These are phyloP conservation scores for Bactericera cockerelli DNA, from an alignment of 1,140 invertebrate genomes.

Conservation along the genomic window DNA sequence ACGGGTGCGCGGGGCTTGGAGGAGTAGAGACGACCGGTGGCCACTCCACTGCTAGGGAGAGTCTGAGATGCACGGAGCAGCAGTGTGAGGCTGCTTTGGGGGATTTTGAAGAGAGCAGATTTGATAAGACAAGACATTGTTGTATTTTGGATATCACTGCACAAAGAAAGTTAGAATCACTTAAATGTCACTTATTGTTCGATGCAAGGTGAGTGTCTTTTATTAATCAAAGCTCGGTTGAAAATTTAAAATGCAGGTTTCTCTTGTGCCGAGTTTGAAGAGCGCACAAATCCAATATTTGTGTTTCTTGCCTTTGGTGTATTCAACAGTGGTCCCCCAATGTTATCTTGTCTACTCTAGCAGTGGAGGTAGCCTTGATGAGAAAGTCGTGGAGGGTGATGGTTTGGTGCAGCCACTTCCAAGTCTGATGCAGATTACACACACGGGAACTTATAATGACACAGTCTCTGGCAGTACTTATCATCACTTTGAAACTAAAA, in stretches of 20 bases:
- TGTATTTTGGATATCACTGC: too few relatives aligned
- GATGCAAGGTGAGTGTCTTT: background rate
- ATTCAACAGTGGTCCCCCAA: background rate
- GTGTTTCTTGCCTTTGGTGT: background rate
- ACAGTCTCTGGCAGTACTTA: background rate
- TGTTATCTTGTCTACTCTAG: conserved; percentile 6
- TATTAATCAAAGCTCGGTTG: background rate
- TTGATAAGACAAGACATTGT: too few relatives aligned
- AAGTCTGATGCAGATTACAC: conserved; percentile 52
- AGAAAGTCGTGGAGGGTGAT: conserved; percentile 68
- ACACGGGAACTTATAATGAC: background rate
- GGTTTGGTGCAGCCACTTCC: conserved; percentile 81
- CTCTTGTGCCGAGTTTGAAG: background rate
- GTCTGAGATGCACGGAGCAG: too few relatives aligned
- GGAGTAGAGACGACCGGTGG: background rate
- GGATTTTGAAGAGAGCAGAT: too few relatives aligned
- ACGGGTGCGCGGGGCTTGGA: conserved; percentile 3
- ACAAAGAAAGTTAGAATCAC: too few relatives aligned
- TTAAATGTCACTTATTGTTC: background rate
- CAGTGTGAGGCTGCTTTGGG: too few relatives aligned
- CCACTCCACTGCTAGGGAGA: too few relatives aligned
- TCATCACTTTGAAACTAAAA: background rate
- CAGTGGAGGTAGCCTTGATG: conserved; percentile 46
- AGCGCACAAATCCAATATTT: background rate
- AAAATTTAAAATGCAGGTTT: conserved; percentile 8